phyloP scores from a whole-genome alignment of 2,888 invertebrate species.

The Stenchaetothrips biformis region DNA sequence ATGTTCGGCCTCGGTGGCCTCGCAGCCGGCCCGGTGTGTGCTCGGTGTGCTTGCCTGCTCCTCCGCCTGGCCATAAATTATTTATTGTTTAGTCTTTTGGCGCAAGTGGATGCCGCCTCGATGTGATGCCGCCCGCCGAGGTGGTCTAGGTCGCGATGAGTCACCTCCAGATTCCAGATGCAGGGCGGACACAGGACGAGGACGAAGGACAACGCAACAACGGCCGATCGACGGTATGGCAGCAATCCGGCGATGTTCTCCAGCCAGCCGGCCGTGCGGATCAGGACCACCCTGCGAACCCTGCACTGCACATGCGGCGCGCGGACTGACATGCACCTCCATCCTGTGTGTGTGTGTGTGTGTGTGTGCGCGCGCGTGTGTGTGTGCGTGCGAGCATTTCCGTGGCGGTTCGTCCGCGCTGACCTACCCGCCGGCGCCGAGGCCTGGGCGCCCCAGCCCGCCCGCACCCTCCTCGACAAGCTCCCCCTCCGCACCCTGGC shows the following conservation, averaged over 20 bases:
- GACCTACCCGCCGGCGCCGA: background rate
- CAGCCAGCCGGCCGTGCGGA: no score
- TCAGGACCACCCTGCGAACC: background rate
- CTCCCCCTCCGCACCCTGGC: background rate
- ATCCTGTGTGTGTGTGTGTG: background rate
- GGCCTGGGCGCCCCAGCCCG: slow-evolving; percentile 40
- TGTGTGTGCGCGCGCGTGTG: background rate
- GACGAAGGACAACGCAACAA: no score
- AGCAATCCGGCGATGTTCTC: no score
- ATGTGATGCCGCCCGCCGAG: background rate
- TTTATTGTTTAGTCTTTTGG: slow-evolving; percentile 20
- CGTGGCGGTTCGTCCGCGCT: background rate
- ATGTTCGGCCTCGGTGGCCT: background rate
- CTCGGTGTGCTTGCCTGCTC: background rate
- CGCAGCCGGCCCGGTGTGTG: background rate
- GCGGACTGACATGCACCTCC: background rate
- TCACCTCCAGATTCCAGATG: background rate
- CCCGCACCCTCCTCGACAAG: slow-evolving; percentile 27
- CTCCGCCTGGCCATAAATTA: background rate
- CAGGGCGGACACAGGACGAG: no score
- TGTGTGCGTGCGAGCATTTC: background rate
- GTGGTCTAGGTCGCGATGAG: background rate
- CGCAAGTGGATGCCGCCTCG: background rate
- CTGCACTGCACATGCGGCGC: background rate
- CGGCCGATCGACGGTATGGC: no score